Evolutionary conservation across 2,888 invertebrate genomes (phyloP).

Genomic region (Mycogona germanica): DNA sequence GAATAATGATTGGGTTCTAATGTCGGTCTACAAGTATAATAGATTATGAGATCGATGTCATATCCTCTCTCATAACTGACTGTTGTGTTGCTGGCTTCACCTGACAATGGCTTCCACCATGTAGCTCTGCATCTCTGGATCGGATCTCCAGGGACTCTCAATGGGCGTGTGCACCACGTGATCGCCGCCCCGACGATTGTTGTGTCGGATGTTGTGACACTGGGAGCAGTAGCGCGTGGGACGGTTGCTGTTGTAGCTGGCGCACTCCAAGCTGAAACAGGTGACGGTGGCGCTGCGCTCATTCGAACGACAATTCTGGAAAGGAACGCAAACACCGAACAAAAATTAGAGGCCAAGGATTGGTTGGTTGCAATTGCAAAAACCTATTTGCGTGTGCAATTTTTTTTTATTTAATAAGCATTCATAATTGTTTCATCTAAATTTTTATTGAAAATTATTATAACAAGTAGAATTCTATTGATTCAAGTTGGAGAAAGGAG

Average conservation of each 20-base stretch:
- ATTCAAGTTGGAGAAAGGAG: too few relatives aligned
- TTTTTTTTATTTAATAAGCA: constrained; percentile 4
- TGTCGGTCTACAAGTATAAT: not conserved
- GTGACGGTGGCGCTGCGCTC: constrained; percentile 90
- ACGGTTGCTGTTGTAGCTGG: constrained; percentile 88
- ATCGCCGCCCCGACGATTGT: constrained; percentile 71
- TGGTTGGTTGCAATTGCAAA: too few relatives aligned
- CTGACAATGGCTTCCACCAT: constrained; percentile 90
- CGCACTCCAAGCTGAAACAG: constrained; percentile 94
- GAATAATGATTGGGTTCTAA: too few relatives aligned
- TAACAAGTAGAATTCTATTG: too few relatives aligned
- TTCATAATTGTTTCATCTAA: not conserved
- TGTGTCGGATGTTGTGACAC: constrained; percentile 79
- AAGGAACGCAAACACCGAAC: too few relatives aligned
- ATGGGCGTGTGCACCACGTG: constrained; percentile 83
- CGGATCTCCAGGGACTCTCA: constrained; percentile 78
- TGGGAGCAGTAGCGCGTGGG: constrained; percentile 88
- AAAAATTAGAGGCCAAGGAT: too few relatives aligned
- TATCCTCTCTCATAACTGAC: too few relatives aligned
- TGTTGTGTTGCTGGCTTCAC: too few relatives aligned
- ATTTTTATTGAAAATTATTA: too few relatives aligned
- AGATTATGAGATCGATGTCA: constrained; percentile 11
- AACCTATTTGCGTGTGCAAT: not conserved
- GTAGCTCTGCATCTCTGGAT: constrained; percentile 80
- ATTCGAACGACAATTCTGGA: constrained; percentile 76